Evolutionary conservation across 2,113 vertebrate species (phyloP).

Genomic region (Numenius arquata): DNA sequence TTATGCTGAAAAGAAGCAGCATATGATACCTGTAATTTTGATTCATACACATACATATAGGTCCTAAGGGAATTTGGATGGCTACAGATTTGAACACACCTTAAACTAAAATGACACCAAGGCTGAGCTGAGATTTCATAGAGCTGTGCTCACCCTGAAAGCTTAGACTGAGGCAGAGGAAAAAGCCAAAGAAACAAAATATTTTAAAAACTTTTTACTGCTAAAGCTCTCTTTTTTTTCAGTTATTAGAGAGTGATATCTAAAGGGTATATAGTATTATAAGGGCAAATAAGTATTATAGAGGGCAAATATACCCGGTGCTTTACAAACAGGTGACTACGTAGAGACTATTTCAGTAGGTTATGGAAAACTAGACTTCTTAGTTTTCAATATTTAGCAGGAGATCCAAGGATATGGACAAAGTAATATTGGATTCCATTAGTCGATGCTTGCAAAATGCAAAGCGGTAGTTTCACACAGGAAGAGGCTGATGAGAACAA

Average conservation of each 20-base stretch:
- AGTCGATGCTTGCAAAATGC: slow-evolving; percentile 51
- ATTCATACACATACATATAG: neutral
- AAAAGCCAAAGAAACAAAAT: neutral
- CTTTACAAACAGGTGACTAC: neutral
- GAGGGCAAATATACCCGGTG: neutral
- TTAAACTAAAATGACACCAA: neutral
- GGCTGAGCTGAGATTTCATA: neutral
- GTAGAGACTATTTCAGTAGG: neutral
- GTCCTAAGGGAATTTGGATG: neutral
- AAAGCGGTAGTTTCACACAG: slow-evolving; percentile 51
- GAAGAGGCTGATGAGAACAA: slow-evolving; percentile 66
- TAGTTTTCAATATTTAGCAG: slow-evolving; percentile 12
- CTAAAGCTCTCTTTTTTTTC: neutral
- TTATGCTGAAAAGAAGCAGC: neutral
- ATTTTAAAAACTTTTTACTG: neutral
- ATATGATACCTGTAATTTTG: slow-evolving; percentile 14
- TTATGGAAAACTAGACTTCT: neutral
- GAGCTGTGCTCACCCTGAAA: neutral
- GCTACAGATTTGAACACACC: neutral
- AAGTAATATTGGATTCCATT: slow-evolving; percentile 56
- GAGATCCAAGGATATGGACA: slow-evolving; percentile 13
- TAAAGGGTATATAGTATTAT: neutral
- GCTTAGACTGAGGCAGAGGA: neutral
- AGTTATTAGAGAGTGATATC: neutral
- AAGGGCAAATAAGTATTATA: no score